Evolutionary conservation across 2,113 vertebrate species (phyloP), one percentile per base, ranked within the genome.

Genomic region (Stigmatopora argus): DNA sequence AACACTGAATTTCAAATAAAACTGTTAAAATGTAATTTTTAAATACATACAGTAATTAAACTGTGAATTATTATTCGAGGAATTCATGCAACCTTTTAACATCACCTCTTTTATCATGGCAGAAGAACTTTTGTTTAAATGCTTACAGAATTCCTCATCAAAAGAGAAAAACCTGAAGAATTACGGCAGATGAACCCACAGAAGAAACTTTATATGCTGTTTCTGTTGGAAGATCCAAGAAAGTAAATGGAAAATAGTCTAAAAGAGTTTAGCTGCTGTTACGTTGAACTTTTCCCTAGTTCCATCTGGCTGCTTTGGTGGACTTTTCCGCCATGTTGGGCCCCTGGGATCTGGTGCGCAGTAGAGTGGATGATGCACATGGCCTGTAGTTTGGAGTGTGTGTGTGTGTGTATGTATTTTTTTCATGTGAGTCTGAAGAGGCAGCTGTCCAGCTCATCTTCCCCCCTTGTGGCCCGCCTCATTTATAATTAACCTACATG

Each of bases 401-500:
- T 71, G 64, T 75, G 67, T 72, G 62, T 83, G 57, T 79, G 58
- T 77, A 62, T 81, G 73, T 82, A 74, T 87, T 38, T 45, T 21
- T 21, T 3, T 45, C 21, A 61, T 61, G n/a, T 14, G 59, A 15
- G 59, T 84, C 67, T 77, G 72, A 66, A 83, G 78, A 83, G 87
- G 89, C 87, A 89, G 89, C 89, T 90, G 89, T 87, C 84, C 83
- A 82, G 85, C 86, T 88, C 87, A 85, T 88, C 89, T 89, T 86
- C 83, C 84, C 79, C 81, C 75, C 76, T 88, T 75, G 81, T 49
- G 70, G 86, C 81, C 80, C 77, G 73, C 83, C 81, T 86, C 83
- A 89, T 89, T 89, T 90, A 90, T 88, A 90, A 90, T 90, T 90
- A 90, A 87, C 86, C 79, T 81, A 86, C 75, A 86, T 90, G 89